Base-by-base conservation (phyloP, 2,888 invertebrate species). In the Rotaria sp. region DNA sequence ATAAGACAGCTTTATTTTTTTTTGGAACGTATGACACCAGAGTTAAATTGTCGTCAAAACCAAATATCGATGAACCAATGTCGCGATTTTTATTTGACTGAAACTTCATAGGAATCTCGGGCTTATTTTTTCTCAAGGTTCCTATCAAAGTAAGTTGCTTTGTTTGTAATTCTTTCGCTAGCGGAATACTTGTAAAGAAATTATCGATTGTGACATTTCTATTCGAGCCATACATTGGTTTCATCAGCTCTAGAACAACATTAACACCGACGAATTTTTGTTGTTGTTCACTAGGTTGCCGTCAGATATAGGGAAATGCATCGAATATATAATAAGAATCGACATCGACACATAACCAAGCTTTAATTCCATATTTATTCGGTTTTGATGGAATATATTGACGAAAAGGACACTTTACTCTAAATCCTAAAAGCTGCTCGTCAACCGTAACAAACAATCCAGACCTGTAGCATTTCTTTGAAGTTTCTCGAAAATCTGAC, bases 151-250 rank as follows among this genome's bases (percentile, higher is more conserved):
- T 86, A 38, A 85, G 38, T 35, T 84, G 26, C 26, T 86, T 41
- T 21, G 21, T 38, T 85, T 48, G 26, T 41, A 80, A 84, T 7
- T 35, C 8, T 84, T 84, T 41, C 11, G 86, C 8, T 50, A 84
- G 38, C 10, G 86, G 84, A 48, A 86, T 86, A 80, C 48, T 80
- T 13, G 86, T 84, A 48, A 85, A 85, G 10, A 35, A 85, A 85
- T 85, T 80, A 50, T 86, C 86, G 5, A 41, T 48, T 50, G 86
- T 86, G 50, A 86, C 80, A 85, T 85, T 86, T 18, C 86, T 38
- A 30, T 30, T 26, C 13, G 67, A 67, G 24, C 21, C 67, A 67
- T 21, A 67, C n/a, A 67, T 13, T 30, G 67, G 67, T 35, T 67
- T 26, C 35, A 67, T 67, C 11, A 67, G 35, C 24, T 67, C 15